Conservation (phyloP, 2,113 vertebrate genomes). For the Larimichthys polyactis region DNA sequence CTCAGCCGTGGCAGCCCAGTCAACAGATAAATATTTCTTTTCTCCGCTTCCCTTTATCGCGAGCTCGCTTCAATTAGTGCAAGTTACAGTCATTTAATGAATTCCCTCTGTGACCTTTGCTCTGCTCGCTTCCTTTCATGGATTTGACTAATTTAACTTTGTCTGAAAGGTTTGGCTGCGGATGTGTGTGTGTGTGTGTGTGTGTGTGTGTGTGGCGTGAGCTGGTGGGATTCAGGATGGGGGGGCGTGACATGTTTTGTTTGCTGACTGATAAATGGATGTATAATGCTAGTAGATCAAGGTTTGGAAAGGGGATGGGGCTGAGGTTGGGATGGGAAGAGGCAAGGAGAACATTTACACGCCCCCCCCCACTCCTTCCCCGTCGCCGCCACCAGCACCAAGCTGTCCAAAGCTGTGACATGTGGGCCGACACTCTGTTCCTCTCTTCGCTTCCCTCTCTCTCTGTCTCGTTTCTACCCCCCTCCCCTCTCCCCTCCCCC, state of each 20-base stretch:
- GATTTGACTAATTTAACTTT: slow-evolving; percentile 71
- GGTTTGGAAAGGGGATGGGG: slow-evolving; percentile 63
- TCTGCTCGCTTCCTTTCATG: slow-evolving; percentile 71
- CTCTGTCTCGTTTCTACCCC: slow-evolving; percentile 17
- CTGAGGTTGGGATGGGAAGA: slow-evolving; percentile 35
- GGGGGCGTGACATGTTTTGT: slow-evolving; percentile 74
- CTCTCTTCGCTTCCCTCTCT: slow-evolving; percentile 47
- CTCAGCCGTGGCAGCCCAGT: slow-evolving; percentile 75
- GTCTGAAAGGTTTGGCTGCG: slow-evolving; percentile 60
- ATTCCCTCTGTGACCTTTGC: slow-evolving; percentile 81
- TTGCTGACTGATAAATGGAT: slow-evolving; percentile 82
- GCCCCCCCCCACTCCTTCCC: neutral
- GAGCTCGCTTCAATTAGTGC: slow-evolving; percentile 79
- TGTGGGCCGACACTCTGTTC: slow-evolving; percentile 63
- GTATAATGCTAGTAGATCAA: slow-evolving; percentile 80
- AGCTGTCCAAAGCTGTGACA: slow-evolving; percentile 73
- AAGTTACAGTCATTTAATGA: slow-evolving; percentile 82
- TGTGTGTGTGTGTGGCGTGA: slow-evolving; percentile 39
- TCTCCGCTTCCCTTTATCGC: slow-evolving; percentile 75
- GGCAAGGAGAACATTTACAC: slow-evolving; percentile 36
- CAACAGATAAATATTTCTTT: slow-evolving; percentile 80
- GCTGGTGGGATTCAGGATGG: slow-evolving; percentile 59
- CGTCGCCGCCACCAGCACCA: neutral
- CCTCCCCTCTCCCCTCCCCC: slow-evolving; percentile 24
- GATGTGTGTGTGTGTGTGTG: slow-evolving; percentile 27